Evolutionary conservation across 2,888 invertebrate genomes (phyloP), one percentile per base, ranked within the genome.

Genomic region (Acrobasis repandana): DNA sequence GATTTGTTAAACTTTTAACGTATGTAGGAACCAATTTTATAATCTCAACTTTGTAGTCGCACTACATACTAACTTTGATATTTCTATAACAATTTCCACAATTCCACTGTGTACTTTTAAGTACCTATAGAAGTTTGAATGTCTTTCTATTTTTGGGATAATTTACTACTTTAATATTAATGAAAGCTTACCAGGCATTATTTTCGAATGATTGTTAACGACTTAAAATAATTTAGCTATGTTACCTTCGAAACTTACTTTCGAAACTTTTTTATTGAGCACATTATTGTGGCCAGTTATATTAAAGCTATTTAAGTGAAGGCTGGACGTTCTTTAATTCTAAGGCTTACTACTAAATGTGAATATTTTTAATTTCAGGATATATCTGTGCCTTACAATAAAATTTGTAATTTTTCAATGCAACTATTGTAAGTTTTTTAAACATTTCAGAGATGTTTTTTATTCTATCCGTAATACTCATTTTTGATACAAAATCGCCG

Each of bases 251-350:
- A 77, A 81, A 77, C 75, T 76, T 78, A 78, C 80, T 82, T 82
- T 76, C 77, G 78, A 77, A 77, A 74, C 66, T 76, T 76, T 79
- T 73, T 74, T 73, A 70, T 78, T 75, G 80, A 85, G 85, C 85
- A 85, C 82, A 77, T 81, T 80, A 80, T 81, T 85, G 85, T 89
- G 91, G 91, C 91, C 91, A 91, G 91, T 91, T 90, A 85, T 88
- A 83, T 83, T 84, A 85, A 82, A 85, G 79, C 84, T 87, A 81
- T 84, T 85, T 67, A 82, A 86, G 80, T 82, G 80, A 84, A 83
- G 76, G 79, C 85, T 86, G 82, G 83, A 80, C 78, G 76, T 82
- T 80, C 75, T 72, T 76, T 77, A 72, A 66, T 70, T 70, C 63
- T 73, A 75, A 80, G 79, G 71, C 71, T 78, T 79, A 74, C 72